Evolutionary conservation across 2,888 invertebrate species (phyloP).

Genomic region (Platycnemis pennipes): DNA sequence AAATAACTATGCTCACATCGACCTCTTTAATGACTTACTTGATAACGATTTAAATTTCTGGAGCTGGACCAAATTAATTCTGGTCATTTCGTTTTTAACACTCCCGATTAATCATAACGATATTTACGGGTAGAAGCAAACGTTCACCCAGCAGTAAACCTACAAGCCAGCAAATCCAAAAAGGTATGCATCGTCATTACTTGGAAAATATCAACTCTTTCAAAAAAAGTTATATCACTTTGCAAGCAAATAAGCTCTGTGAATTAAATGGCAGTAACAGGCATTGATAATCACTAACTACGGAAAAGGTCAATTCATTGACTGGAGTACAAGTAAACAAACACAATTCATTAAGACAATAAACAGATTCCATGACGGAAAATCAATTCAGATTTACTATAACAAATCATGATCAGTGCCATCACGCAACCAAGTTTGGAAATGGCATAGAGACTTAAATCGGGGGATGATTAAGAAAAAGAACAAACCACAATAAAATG

Average conservation of each 20-base stretch:
- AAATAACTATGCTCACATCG: not conserved
- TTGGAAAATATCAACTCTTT: not conserved
- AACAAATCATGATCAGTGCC: too few relatives aligned
- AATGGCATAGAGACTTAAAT: too few relatives aligned
- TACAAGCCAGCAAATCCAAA: not conserved
- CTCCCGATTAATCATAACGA: not conserved
- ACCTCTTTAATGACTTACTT: not conserved
- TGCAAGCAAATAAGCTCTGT: not conserved
- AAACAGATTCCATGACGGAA: too few relatives aligned
- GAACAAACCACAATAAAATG: too few relatives aligned
- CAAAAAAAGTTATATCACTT: not conserved
- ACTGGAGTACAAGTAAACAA: not conserved
- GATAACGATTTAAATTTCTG: not conserved
- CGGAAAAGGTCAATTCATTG: not conserved
- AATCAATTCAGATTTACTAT: too few relatives aligned
- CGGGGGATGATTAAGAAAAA: too few relatives aligned
- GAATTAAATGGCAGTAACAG: not conserved
- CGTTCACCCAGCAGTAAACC: not conserved
- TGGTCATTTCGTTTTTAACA: not conserved
- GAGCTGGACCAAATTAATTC: not conserved
- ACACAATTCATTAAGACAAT: too few relatives aligned
- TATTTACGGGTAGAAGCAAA: not conserved
- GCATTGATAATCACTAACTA: not conserved
- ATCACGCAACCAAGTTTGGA: too few relatives aligned
- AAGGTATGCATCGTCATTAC: not conserved